Evolutionary conservation across 2,888 invertebrate species (phyloP).

Genomic region (Ochropleura leucogaster): DNA sequence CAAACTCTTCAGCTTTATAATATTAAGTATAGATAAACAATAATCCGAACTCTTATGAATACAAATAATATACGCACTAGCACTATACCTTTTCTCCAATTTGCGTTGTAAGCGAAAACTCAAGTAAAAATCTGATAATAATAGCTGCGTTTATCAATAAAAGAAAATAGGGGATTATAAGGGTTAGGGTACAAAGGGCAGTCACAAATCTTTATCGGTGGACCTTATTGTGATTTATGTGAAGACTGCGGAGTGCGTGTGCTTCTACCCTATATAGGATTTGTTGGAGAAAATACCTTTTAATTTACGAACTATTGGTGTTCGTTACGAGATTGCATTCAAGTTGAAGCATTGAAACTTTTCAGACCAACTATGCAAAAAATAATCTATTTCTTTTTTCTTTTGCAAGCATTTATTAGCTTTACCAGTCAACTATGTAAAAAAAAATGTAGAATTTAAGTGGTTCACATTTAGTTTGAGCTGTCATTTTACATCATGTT

Average conservation of each 20-base stretch:
- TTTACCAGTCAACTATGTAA: too few species aligned
- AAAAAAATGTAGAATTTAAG: too few species aligned
- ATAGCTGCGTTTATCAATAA: constrained; percentile 73
- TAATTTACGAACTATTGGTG: constrained; percentile 50
- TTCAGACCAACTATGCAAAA: not conserved
- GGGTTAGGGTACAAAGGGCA: constrained; percentile 65
- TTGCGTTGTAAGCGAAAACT: constrained; percentile 52
- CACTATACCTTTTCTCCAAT: constrained; percentile 24
- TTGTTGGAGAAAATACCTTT: constrained; percentile 54
- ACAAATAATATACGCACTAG: constrained; percentile 1
- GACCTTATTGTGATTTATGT: constrained; percentile 66
- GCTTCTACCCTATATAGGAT: constrained; percentile 54
- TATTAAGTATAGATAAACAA: too few species aligned
- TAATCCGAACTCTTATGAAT: not conserved
- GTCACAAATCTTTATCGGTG: constrained; percentile 79
- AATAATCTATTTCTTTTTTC: too few species aligned
- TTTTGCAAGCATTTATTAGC: too few species aligned
- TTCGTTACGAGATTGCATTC: not conserved
- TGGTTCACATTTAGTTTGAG: too few species aligned
- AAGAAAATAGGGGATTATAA: constrained; percentile 73
- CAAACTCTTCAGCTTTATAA: too few species aligned
- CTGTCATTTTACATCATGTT: too few species aligned
- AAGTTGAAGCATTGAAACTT: not conserved
- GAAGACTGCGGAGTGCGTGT: constrained; percentile 41
- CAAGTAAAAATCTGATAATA: constrained; percentile 65